Base-by-base conservation (phyloP, 2,113 vertebrate genomes). In the Sapajus apella region DNA sequence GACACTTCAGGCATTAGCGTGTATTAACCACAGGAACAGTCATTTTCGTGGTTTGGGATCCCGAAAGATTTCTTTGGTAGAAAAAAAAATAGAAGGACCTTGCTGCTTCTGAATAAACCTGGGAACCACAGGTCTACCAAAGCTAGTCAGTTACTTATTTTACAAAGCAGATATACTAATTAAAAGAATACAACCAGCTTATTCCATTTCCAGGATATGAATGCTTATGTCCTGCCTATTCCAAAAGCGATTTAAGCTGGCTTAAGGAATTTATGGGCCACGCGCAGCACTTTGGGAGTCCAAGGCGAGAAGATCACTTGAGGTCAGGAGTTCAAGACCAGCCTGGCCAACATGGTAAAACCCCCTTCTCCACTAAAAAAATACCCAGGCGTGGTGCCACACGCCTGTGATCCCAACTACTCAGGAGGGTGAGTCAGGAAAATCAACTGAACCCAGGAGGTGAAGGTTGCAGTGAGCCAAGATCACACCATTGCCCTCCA, bases 81-180 rank as follows among this genome's bases (percentile, higher is more conserved):
- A 56, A n/a, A 73, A 35, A 82, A 37, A 12, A 13, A n/a, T 17
- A 14, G 20, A 25, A 10, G 56, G 30, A 9, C 30, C 17, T 32
- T 87, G 6, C 8, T 85, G 55, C 77, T 84, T 95, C n/a, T 68
- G 18, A 92, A 92, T 80, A 73, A 94, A 92, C 58, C 90, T 86
- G 30, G 17, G 84, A 97, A 79, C 11, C 37, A 79, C 6, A 43
- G 64, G 20, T 61, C 47, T 83, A 82, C 72, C 72, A 45, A 94
- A 75, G 56, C 25, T 90, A 72, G 16, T 90, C 45, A 73, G n/a
- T 35, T 43, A 76, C 66, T 92, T 90, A 43, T 35, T 68, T 94
- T 58, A 72, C 37, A 55, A 76, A 88, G 6, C 13, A 66, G 20
- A 81, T 21, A 43, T 21, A 87, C 14, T n/a, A 68, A 75, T 68